A percentile compares a stretch with the other conserved stretches of the same genome.
These are phyloP conservation scores for Chromoteleia sp. DNA, from an alignment of 2,888 invertebrate species.

Conservation along the genomic window DNA sequence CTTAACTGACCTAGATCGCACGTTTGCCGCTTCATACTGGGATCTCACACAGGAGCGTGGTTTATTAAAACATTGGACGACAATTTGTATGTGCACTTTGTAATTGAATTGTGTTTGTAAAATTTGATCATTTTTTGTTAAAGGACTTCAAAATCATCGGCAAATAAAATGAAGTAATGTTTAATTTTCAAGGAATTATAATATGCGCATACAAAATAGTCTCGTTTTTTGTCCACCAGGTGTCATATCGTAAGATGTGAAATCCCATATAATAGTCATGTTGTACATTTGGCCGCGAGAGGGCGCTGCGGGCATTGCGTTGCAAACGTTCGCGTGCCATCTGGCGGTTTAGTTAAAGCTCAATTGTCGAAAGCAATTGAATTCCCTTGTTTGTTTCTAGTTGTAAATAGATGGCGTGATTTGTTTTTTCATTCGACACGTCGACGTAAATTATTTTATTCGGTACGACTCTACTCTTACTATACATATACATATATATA, in stretches of 20 bases:
- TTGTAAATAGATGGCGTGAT: slow-evolving; percentile 46
- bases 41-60: slow-evolving; percentile 5
- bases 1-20: slow-evolving; percentile 80
- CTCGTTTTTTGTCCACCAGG: not conserved
- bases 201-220: too few relatives aligned
- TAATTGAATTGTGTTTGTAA: too few relatives aligned
- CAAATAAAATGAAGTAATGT: too few relatives aligned
- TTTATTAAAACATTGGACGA: not conserved
- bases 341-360: slow-evolving; percentile 16
- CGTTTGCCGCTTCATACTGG: slow-evolving; percentile 46
- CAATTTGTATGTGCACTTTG: too few relatives aligned
- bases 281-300: slow-evolving; percentile 15
- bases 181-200: too few relatives aligned
- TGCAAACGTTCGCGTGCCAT: not conserved
- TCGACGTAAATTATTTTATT: slow-evolving; percentile 48
- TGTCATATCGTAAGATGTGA: not conserved
- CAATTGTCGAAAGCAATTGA: slow-evolving; percentile 31
- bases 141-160: too few relatives aligned
- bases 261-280: slow-evolving; percentile 14
- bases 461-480: slow-evolving; percentile 19
- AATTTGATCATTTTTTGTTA: too few relatives aligned
- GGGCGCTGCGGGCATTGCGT: not conserved
- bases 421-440: slow-evolving; percentile 9
- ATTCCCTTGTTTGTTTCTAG: slow-evolving; percentile 27
- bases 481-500: slow-evolving; percentile 1